A percentile compares a stretch with the other conserved stretches of the same genome.
Conservation (phyloP, 2,113 vertebrate genomes). For the Echinops telfairi region DNA sequence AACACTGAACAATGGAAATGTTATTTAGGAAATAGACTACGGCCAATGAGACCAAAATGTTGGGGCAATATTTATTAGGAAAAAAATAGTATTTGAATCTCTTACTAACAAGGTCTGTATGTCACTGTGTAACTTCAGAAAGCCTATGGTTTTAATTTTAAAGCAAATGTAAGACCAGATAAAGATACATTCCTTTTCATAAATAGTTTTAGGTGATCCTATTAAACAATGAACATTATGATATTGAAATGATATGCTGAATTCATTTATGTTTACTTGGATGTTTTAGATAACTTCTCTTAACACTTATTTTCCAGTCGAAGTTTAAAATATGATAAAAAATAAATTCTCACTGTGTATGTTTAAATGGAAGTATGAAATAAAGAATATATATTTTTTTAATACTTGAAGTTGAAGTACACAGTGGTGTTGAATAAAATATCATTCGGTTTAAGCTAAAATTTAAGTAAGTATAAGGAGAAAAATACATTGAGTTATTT, state of each 20-base stretch:
- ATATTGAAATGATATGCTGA: background rate
- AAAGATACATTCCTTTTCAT: background rate
- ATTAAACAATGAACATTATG: background rate
- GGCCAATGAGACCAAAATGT: background rate
- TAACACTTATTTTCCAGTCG: background rate
- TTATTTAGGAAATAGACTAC: no score
- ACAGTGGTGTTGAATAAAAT: background rate
- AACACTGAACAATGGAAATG: no score
- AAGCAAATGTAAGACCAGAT: background rate
- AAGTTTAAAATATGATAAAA: background rate
- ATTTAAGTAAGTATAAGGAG: constrained; percentile 5
- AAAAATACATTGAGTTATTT: background rate
- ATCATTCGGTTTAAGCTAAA: constrained; percentile 6
- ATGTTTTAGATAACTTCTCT: constrained; percentile 10
- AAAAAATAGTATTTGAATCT: background rate
- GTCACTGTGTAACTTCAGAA: background rate
- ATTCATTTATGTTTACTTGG: background rate
- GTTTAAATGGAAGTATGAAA: background rate
- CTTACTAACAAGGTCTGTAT: background rate
- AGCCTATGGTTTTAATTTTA: background rate
- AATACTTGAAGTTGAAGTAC: constrained; percentile 7
- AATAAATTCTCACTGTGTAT: background rate
- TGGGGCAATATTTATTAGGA: background rate
- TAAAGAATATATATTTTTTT: background rate
- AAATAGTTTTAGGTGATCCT: background rate